These are phyloP conservation scores for Acronicta alni DNA, from an alignment of 2,888 invertebrate species.

Conservation along the genomic window DNA sequence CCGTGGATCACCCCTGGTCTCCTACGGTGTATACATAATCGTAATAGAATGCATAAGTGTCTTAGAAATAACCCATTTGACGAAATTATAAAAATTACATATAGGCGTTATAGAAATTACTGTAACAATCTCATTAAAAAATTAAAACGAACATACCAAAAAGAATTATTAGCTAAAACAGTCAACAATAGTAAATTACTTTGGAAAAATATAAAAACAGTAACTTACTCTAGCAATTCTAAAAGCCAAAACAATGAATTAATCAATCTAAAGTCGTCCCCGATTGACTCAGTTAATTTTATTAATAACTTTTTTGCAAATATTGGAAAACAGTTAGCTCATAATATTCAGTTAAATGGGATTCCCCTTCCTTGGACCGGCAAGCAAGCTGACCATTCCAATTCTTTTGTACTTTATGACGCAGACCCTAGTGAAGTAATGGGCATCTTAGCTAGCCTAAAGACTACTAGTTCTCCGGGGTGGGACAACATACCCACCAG, in stretches of 20 bases:
- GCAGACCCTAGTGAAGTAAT: too few relatives aligned
- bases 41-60: neutral
- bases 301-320: slow-evolving; percentile 4
- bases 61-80: neutral
- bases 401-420: too few relatives aligned
- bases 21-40: neutral
- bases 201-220: slow-evolving; percentile 2
- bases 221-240: neutral
- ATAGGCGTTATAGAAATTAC: too few relatives aligned
- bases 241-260: neutral
- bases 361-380: too few relatives aligned
- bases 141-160: slow-evolving; percentile 2
- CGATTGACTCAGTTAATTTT: too few relatives aligned
- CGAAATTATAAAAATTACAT: slow-evolving; percentile 5
- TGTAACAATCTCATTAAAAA: slow-evolving; percentile 4
- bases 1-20: too few relatives aligned
- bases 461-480: too few relatives aligned
- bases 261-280: neutral
- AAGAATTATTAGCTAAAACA: neutral
- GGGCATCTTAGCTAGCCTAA: too few relatives aligned
- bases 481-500: too few relatives aligned
- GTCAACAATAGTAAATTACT: neutral
- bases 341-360: too few relatives aligned
- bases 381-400: too few relatives aligned
- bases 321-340: neutral